A percentile compares a stretch with the other conserved stretches of the same genome.
Evolutionary conservation across 1,140 invertebrate genomes (phyloP).

Genomic region (Nephotettix cincticeps): DNA sequence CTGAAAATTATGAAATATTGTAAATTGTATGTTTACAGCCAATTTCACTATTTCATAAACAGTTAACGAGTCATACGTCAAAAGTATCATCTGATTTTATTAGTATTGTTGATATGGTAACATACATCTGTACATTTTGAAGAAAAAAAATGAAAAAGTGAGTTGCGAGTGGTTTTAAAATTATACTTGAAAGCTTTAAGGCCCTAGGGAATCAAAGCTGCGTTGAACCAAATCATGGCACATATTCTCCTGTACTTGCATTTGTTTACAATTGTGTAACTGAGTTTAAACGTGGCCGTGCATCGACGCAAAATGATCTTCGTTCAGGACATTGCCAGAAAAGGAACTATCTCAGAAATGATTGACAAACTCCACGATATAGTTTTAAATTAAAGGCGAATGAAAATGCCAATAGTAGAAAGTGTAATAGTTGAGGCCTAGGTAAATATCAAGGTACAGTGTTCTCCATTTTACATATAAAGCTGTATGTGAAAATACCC

Average conservation of each 20-base stretch:
- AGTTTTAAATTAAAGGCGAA: conserved; percentile 40
- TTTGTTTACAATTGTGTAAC: conserved; percentile 36
- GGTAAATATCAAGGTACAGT: conserved; percentile 32
- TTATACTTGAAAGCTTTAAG: conserved; percentile 30
- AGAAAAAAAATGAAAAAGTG: conserved; percentile 27
- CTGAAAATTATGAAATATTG: no score
- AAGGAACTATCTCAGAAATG: conserved; percentile 34
- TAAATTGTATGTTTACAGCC: no score
- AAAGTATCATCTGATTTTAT: no score
- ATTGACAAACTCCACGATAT: conserved; percentile 39
- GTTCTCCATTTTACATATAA: conserved; percentile 41
- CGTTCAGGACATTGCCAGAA: conserved; percentile 34
- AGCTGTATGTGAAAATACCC: conserved; percentile 35
- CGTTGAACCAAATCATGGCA: conserved; percentile 30
- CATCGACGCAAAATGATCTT: conserved; percentile 36
- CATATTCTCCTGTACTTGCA: conserved; percentile 28
- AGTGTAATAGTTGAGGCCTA: conserved; percentile 38
- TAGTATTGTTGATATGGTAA: no score
- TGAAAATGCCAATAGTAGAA: conserved; percentile 39
- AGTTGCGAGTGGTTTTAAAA: conserved; percentile 25
- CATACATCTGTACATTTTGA: background rate
- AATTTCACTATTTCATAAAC: no score
- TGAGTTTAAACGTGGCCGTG: conserved; percentile 38
- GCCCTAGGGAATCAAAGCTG: conserved; percentile 31
- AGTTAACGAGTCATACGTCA: no score